Evolutionary conservation across 2,888 invertebrate genomes (phyloP), one percentile per base, ranked within the genome.

Genomic region (Andrena flavipes): DNA sequence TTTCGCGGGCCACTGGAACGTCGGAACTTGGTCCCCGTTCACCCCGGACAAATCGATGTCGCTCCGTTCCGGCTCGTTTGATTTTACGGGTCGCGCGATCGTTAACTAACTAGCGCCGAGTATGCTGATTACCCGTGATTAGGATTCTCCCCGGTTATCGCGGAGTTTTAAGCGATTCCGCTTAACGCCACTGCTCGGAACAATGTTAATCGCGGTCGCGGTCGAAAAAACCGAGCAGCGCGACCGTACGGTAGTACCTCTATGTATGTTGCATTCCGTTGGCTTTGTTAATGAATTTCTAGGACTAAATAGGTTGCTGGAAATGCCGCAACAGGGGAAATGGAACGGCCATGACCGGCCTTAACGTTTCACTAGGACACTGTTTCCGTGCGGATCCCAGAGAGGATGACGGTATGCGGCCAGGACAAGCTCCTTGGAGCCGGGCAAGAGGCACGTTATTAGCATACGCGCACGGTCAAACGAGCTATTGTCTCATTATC

Each of bases 401-500:
- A 23, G 63, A 54, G 75, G 48, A 63, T 26, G 16, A 10, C 30
- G 62, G 73, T 75, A 83, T 62, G 80, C 70, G 67, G 30, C 6
- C 49, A 69, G 83, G 68, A 72, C 54, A 35, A 42, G 51, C 77
- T 78, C 35, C 83, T 82, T 33, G 65, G 73, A 73, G 30, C 76
- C 51, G 73, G 48, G 29, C 69, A 48, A 70, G 70, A 56, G 76
- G 49, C 23, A 70, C 77, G 76, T 83, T 82, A 87, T 84, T 83
- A 83, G 72, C 71, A 74, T 72, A 82, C 54, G 80, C 78, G 80
- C 49, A 60, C 81, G 87, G 87, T 89, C 89, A 88, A 89, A 84
- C 84, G 86, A 65, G 74, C 81, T 74, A 85, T 88, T 87, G 87
- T 87, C 83, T 85, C 84, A 68, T 85, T 84, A 87, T 88, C 84